Conservation (phyloP, 2,888 invertebrate species). For the Ennomos quercinarius region DNA sequence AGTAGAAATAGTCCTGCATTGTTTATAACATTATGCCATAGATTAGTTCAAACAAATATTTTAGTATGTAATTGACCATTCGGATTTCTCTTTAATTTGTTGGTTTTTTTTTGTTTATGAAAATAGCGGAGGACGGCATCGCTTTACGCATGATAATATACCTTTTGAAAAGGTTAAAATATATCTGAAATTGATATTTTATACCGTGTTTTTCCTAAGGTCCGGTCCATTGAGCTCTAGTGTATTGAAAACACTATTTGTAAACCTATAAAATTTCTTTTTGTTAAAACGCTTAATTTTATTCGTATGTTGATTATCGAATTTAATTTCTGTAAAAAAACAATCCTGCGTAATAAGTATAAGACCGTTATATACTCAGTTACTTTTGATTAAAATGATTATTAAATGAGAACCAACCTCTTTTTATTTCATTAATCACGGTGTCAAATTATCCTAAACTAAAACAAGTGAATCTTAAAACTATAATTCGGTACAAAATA, state of each 20-base stretch:
- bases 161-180: constrained; percentile 33
- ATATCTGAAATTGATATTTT: constrained; percentile 11
- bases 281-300: not conserved
- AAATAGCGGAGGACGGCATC: constrained; percentile 24
- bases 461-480: not conserved
- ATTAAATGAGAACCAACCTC: constrained; percentile 26
- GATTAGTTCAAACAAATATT: constrained; percentile 41
- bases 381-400: constrained; percentile 32
- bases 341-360: constrained; percentile 14
- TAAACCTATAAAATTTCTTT: not conserved
- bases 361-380: constrained; percentile 26
- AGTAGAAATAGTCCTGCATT: constrained; percentile 63
- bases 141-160: constrained; percentile 14
- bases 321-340: constrained; percentile 24
- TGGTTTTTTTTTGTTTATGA: constrained; percentile 16
- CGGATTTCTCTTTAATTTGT: constrained; percentile 37
- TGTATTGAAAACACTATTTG: constrained; percentile 11
- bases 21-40: constrained; percentile 58
- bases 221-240: not conserved
- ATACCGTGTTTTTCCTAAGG: constrained; percentile 6
- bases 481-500: not conserved
- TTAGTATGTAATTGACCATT: constrained; percentile 53
- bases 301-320: constrained; percentile 16
- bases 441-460: not conserved
- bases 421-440: constrained; percentile 16